Percentiles rank a stretch among this genome's conserved stretches.
Conservation (phyloP, 2,113 vertebrate genomes). For the Excalfactoria chinensis region DNA sequence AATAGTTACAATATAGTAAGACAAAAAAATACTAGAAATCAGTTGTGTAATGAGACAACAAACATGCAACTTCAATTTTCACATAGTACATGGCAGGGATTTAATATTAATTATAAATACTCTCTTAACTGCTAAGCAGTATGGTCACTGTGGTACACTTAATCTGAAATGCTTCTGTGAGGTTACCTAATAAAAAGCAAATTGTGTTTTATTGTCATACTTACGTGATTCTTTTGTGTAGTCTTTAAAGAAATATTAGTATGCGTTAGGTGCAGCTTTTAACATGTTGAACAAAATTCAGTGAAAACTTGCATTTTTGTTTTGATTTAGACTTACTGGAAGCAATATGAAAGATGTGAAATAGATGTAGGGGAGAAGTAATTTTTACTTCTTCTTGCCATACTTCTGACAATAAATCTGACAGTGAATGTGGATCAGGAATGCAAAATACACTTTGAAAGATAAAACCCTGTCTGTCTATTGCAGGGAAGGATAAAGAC, state of each 20-base stretch:
- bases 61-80: conserved; percentile 14
- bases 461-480: not conserved
- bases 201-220: not conserved
- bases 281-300: not conserved
- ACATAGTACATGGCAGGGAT: not conserved
- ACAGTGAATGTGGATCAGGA: not conserved
- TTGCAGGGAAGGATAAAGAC: not conserved
- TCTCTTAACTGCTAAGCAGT: not conserved
- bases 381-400: not conserved
- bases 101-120: conserved; percentile 28
- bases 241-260: not conserved
- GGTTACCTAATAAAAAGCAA: not conserved
- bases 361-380: not conserved
- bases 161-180: not conserved
- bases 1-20: not conserved
- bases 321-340: not conserved
- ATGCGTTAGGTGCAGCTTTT: not conserved
- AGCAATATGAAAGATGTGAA: not conserved
- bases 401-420: not conserved
- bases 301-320: not conserved
- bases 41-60: not conserved
- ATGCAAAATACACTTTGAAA: not conserved
- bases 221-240: not conserved
- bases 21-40: not conserved
- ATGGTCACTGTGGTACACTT: not conserved